Conservation (phyloP, 2,113 vertebrate species). For the Cinclus mexicanus region DNA sequence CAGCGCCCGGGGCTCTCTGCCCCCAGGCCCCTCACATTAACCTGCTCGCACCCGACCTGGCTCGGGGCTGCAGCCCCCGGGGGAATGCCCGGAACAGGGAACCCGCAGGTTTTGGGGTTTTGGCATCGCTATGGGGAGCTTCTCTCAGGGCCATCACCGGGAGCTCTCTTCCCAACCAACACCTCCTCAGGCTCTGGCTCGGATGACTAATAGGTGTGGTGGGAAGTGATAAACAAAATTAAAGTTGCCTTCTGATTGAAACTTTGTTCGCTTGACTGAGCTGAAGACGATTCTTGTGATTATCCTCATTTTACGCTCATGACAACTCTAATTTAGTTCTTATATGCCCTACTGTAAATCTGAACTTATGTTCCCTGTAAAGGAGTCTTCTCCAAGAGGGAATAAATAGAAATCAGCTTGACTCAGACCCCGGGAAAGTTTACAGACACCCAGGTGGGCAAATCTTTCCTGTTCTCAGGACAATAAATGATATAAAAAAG, state of each 20-base stretch:
- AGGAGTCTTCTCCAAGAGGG: background rate
- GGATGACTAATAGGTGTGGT: background rate
- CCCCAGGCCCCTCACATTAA: fast-evolving
- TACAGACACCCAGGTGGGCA: background rate
- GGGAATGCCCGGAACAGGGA: no score
- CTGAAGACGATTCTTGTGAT: background rate
- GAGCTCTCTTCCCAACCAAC: background rate
- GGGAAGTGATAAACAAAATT: background rate
- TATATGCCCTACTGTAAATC: background rate
- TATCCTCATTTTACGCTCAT: background rate
- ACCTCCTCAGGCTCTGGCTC: background rate
- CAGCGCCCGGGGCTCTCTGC: background rate
- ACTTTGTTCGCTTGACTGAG: background rate
- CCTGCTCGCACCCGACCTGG: fast-evolving
- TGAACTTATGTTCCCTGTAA: background rate
- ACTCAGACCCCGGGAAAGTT: background rate
- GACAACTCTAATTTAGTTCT: background rate
- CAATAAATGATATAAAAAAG: background rate
- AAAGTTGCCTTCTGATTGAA: background rate
- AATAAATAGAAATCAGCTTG: background rate
- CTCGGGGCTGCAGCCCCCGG: background rate
- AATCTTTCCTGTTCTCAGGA: background rate
- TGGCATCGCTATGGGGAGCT: fast-evolving
- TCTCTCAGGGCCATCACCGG: fast-evolving
- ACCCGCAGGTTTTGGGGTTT: background rate